Base-by-base conservation (phyloP, 1,140 invertebrate genomes). In the Thaumetopoea pityocampa region DNA sequence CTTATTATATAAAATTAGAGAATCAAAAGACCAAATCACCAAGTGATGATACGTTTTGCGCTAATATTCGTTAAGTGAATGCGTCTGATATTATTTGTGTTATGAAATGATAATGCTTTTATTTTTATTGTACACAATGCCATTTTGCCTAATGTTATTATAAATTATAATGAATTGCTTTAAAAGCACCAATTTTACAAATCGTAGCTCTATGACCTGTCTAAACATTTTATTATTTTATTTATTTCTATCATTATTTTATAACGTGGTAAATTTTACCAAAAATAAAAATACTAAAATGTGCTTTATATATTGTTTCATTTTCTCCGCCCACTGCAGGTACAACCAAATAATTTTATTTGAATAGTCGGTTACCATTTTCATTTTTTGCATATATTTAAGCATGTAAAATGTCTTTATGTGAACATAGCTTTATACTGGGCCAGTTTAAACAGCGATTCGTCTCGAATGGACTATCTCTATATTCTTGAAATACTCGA, bases 241-340 rank as follows among this genome's bases (percentile, higher is more conserved):
- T 83, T 83, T 83, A 83, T 83, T 83, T 80, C 74, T 76, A 79
- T 82, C 62, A 83, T 80, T 80, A 83, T 79, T 83, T 83, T 80
- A 76, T 83, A 80, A 78, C 80, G 69, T 79, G 79, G 79, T 83
- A 80, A 83, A 83, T 76, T 83, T 79, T 83, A 83, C 79, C 79
- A 80, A 83, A 83, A 83, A 83, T 83, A 83, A 83, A 80, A 79
- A 74, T 80, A 83, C 76, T 83, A 83, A 83, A 83, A 80, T 83
- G 72, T 80, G 79, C 76, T 83, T 83, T 72, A 76, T 29, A 49
- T 46, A 34, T 70, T 55, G 67, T 83, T 74, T 82, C 49, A 74
- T 72, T 76, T 61, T 7, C 4, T 23, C n/a, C n/a, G 4, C 22
- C 22, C 28, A 38, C 6, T 14, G 24, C 32, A 23, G 16, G 5